These are phyloP conservation scores for Dryocosmus kuriphilus DNA, from an alignment of 2,888 invertebrate species.

Conservation along the genomic window DNA sequence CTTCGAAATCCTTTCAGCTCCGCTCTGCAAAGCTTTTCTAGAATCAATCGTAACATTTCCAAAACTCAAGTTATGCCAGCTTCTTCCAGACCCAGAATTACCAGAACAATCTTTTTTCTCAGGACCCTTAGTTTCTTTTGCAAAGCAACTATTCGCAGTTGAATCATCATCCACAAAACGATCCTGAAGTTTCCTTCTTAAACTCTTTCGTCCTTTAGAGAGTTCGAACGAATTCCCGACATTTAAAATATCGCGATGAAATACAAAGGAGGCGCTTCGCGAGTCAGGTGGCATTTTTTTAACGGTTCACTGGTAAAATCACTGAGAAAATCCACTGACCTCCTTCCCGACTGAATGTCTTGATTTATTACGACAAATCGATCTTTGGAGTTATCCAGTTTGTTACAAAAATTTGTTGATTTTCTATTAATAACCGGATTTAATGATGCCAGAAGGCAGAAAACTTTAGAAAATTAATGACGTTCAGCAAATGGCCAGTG, in stretches of 20 bases:
- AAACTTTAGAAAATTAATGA: background rate
- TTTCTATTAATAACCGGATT: background rate
- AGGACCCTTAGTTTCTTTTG: constrained; percentile 57
- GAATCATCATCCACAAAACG: constrained; percentile 71
- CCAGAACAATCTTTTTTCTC: constrained; percentile 58
- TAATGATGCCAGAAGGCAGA: background rate
- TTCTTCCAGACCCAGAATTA: constrained; percentile 58
- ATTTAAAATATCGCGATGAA: constrained; percentile 71
- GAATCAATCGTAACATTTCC: constrained; percentile 81
- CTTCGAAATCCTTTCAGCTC: constrained; percentile 84
- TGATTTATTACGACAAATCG: background rate
- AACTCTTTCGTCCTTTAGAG: constrained; percentile 62
- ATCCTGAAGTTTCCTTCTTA: constrained; percentile 72
- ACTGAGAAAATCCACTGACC: background rate
- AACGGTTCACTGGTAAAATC: background rate
- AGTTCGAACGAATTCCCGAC: constrained; percentile 64
- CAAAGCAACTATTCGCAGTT: constrained; percentile 47
- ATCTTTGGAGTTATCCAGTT: background rate
- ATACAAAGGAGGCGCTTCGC: constrained; percentile 75
- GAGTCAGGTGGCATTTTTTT: constrained; percentile 74
- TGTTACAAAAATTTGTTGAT: background rate
- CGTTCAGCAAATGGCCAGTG: background rate
- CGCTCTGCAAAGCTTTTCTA: constrained; percentile 82
- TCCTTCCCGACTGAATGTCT: background rate
- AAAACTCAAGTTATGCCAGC: constrained; percentile 72